A percentile compares a stretch with the other conserved stretches of the same genome.
Evolutionary conservation across 2,113 vertebrate species (phyloP).

Genomic region (Coregonus clupeaformis): DNA sequence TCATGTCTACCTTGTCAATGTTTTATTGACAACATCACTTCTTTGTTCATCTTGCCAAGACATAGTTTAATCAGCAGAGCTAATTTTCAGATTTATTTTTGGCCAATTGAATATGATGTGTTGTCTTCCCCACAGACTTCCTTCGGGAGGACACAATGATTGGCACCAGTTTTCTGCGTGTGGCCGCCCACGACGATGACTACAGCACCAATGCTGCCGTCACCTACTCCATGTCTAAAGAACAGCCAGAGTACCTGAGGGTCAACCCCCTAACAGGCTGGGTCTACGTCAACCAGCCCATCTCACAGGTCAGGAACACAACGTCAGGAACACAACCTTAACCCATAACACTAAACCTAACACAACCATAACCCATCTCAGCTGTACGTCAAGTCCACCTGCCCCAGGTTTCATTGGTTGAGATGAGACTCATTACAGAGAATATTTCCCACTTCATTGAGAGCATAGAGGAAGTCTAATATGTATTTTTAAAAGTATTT

Average conservation of each 20-base stretch:
- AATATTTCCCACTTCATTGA: no score
- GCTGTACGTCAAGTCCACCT: no score
- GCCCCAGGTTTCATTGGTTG: no score
- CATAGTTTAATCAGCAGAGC: background rate
- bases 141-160: conserved; percentile 84
- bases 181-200: conserved; percentile 84
- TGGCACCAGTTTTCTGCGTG: conserved; percentile 85
- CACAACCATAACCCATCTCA: background rate
- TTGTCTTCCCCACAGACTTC: conserved; percentile 73
- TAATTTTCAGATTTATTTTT: background rate
- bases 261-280: conserved; percentile 85
- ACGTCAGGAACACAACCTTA: background rate
- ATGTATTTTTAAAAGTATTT: no score
- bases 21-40: no score
- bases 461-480: no score
- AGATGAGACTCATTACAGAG: no score
- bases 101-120: background rate
- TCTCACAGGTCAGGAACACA: conserved; percentile 76
- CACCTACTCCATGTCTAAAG: conserved; percentile 77
- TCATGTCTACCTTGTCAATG: no score
- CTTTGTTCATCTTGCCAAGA: background rate
- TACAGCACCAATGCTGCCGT: conserved; percentile 82
- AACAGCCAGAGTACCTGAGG: conserved; percentile 80
- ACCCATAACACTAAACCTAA: background rate
- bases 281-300: conserved; percentile 85